phyloP scores from a whole-genome alignment of 2,888 invertebrate species.

The Metellina segmentata region DNA sequence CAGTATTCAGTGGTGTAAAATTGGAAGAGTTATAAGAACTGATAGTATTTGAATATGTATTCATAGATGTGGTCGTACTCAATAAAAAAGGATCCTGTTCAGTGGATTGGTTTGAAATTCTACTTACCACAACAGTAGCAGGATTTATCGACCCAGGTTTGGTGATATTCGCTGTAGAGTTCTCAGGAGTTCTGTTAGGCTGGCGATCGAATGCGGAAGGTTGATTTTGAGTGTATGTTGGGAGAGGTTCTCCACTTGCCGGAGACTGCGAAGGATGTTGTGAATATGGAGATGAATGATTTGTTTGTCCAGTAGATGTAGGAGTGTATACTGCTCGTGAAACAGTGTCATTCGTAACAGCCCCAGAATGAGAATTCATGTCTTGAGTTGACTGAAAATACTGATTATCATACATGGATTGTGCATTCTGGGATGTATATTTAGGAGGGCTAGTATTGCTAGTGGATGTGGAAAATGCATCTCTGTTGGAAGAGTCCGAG shows the following conservation, averaged over 20 bases:
- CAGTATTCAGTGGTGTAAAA: conserved; percentile 41
- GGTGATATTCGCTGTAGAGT: conserved; percentile 23
- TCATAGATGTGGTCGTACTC: conserved; percentile 79
- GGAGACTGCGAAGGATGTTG: conserved; percentile 60
- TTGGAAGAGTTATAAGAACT: conserved; percentile 75
- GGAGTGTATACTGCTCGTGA: conserved; percentile 50
- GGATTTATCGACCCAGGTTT: conserved; percentile 33
- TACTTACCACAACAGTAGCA: conserved; percentile 28
- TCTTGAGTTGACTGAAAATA: conserved; percentile 50
- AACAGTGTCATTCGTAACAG: conserved; percentile 13
- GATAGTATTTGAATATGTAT: conserved; percentile 78
- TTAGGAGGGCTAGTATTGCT: conserved; percentile 39
- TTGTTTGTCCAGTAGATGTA: conserved; percentile 42
- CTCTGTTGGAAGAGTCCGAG: conserved; percentile 32
- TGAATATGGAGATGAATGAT: conserved; percentile 58
- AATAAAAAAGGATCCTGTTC: conserved; percentile 77
- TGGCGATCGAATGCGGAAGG: conserved; percentile 39
- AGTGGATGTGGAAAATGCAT: conserved; percentile 27
- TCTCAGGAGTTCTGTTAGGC: conserved; percentile 35
- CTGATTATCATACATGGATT: conserved; percentile 47
- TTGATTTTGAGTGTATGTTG: conserved; percentile 35
- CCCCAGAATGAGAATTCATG: conserved; percentile 20
- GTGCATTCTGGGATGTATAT: conserved; percentile 56
- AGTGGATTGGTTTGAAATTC: conserved; percentile 53
- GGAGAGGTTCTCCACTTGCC: conserved; percentile 15